Evolutionary conservation across 2,797 vertebrate species (phyloP).

Genomic region (Poecilia picta): DNA sequence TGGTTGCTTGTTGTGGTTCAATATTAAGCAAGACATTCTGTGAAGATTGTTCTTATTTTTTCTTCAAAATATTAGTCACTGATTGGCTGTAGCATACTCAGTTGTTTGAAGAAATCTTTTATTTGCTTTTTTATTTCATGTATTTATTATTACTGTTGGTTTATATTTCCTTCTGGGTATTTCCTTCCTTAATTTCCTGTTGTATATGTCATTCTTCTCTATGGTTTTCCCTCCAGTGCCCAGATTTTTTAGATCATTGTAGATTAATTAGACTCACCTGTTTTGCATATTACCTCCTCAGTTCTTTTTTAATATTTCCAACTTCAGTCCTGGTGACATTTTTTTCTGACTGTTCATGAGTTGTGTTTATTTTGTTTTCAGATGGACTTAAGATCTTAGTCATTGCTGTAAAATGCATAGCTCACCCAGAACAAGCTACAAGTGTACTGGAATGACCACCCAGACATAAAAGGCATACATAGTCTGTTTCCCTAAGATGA

Average conservation of each 20-base stretch:
- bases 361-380: not conserved
- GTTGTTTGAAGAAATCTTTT: not conserved
- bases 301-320: not conserved
- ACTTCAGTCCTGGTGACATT: not conserved
- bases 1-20: conserved; percentile 59
- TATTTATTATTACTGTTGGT: not conserved
- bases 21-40: conserved; percentile 47
- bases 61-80: not conserved
- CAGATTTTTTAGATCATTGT: not conserved
- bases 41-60: not conserved
- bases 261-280: not conserved
- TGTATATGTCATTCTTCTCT: not conserved
- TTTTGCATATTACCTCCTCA: not conserved
- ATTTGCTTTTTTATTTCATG: not conserved
- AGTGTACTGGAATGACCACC: not conserved
- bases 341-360: not conserved
- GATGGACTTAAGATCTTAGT: not conserved
- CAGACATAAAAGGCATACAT: not conserved
- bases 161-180: not conserved
- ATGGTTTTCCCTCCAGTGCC: not conserved
- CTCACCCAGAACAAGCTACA: not conserved
- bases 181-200: not conserved
- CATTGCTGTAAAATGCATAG: not conserved
- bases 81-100: not conserved
- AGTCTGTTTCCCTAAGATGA: not conserved